Percentiles rank a stretch among this genome's conserved stretches.
Conservation (phyloP, 2,113 vertebrate species). For the Rhinolophus sinicus region DNA sequence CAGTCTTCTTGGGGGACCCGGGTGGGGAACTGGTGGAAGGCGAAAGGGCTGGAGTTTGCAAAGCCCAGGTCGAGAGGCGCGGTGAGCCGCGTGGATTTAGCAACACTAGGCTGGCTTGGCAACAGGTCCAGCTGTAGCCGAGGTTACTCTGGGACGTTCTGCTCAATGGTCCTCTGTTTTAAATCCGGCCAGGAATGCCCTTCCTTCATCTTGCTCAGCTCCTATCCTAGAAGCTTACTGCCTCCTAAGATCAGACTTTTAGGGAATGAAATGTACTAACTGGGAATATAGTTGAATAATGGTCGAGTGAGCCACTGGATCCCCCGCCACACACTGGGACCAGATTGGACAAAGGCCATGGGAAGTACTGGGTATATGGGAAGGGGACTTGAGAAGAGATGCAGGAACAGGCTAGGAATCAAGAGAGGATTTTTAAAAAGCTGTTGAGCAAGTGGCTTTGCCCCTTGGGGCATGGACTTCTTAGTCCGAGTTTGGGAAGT, state of each 20-base stretch:
- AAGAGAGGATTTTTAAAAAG: background rate
- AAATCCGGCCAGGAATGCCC: background rate
- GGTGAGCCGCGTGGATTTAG: background rate
- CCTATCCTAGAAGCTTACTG: background rate
- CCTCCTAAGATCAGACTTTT: background rate
- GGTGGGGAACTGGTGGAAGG: background rate
- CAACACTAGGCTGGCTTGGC: background rate
- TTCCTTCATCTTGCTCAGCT: background rate
- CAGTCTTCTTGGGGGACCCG: background rate
- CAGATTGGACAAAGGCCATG: background rate
- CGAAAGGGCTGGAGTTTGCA: background rate
- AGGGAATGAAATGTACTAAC: background rate
- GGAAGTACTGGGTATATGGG: background rate
- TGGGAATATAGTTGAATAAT: background rate
- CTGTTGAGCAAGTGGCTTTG: background rate
- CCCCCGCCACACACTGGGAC: background rate
- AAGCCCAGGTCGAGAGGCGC: background rate
- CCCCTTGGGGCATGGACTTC: background rate
- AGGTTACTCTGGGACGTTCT: conserved; percentile 66
- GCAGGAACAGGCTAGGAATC: background rate
- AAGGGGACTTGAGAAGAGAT: background rate
- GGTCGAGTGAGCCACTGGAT: background rate
- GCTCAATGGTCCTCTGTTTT: conserved; percentile 36
- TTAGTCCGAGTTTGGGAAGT: background rate
- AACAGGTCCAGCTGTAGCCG: conserved; percentile 17